A percentile compares a stretch with the other conserved stretches of the same genome.
These are phyloP conservation scores for Reticulitermes lucifugus DNA, from an alignment of 2,888 invertebrate species.

Conservation along the genomic window DNA sequence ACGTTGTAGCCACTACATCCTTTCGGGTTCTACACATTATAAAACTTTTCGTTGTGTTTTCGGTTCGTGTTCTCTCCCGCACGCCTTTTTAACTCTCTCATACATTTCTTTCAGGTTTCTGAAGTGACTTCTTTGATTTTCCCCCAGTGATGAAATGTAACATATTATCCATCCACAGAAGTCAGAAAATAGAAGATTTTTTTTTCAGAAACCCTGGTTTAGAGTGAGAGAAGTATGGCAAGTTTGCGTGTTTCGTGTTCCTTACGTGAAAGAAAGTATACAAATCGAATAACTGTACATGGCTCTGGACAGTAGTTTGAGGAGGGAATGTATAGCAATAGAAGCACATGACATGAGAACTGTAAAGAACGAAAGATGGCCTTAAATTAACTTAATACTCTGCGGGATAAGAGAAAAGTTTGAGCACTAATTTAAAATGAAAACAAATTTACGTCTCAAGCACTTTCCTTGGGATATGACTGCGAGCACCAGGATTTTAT, in stretches of 20 bases:
- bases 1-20: background rate
- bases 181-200: conserved; percentile 1
- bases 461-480: too few relatives aligned
- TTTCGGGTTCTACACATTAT: conserved; percentile 20
- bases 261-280: background rate
- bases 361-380: background rate
- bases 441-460: too few relatives aligned
- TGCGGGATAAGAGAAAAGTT: too few relatives aligned
- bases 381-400: background rate
- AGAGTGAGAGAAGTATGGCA: conserved; percentile 1
- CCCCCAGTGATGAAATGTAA: background rate
- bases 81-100: background rate
- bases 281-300: background rate
- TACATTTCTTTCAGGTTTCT: background rate
- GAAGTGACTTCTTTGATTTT: conserved; percentile 8
- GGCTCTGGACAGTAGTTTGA: background rate
- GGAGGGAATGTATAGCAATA: background rate
- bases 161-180: conserved; percentile 4
- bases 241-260: background rate
- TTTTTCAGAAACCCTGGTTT: background rate
- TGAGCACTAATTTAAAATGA: too few relatives aligned
- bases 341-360: background rate
- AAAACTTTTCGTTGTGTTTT: conserved; percentile 1
- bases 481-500: too few relatives aligned
- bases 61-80: background rate